Base-by-base conservation (phyloP, 2,113 vertebrate species). In the Cochlearius cochlearius region DNA sequence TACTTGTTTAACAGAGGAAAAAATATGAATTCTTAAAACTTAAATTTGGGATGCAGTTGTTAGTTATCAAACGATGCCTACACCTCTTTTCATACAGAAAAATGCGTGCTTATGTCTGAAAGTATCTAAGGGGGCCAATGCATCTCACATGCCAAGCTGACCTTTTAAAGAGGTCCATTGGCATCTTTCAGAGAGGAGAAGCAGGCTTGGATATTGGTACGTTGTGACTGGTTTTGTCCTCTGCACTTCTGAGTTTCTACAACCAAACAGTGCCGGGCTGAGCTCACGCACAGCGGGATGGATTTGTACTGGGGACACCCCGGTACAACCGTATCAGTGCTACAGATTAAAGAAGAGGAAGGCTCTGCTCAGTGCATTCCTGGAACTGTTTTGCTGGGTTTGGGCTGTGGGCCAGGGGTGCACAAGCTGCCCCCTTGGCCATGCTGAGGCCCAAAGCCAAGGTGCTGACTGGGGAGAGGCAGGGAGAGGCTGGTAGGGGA, bases 261-360 rank as follows among this genome's bases (percentile, higher is more conserved):
- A 89, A 21, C 17, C 18, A 58, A 32, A 9, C 7, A 26, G 34
- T 3, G 5, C 4, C 0, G 5, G 50, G 30, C 53, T 71, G 41
- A 78, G 75, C 27, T 49, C 23, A 14, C 1, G 4, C 17, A 5
- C 27, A 25, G 25, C 2, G 0, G 34, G 60, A 39, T 0, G 1
- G 52, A 39, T 82, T 21, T 49, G 18, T 58, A 15, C 74, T 20
- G 32, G 39, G 60, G 56, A 49, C 6, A 16, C 29, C 18, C 6
- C 11, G 4, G 5, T 3, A 4, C 8, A 39, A 41, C 45, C 4
- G 0, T 19, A 17, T 27, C 11, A 1, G 5, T 5, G 11, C 41
- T 17, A 53, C 50, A 39, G 12, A 6, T 32, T 72, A n/a, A n/a
- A 56, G 50, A 34, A 60, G 39, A 53, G 30, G 18, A 55, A 77